Conservation (phyloP, 2,888 invertebrate genomes). For the Tenthredo scrophulariae region DNA sequence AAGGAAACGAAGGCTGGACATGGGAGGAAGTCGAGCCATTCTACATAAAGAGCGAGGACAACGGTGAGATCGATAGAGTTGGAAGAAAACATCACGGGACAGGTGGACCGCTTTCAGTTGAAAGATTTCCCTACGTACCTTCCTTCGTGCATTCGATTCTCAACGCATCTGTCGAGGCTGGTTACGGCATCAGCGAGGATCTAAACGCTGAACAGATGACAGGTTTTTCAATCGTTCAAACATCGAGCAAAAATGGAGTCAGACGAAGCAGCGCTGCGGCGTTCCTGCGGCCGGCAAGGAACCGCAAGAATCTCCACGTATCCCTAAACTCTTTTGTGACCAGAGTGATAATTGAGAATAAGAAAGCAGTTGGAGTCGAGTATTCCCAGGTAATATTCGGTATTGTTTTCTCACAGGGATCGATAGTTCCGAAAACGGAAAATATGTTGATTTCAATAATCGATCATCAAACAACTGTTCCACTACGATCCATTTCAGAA, state of each 20-base stretch:
- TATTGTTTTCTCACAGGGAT: neutral
- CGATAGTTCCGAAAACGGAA: neutral
- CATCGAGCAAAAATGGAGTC: slow-evolving; percentile 82
- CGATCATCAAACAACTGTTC: neutral
- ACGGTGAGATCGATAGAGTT: slow-evolving; percentile 81
- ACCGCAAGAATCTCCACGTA: slow-evolving; percentile 82
- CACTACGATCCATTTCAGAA: slow-evolving; percentile 60
- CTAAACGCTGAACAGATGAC: slow-evolving; percentile 83
- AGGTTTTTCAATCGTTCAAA: slow-evolving; percentile 84
- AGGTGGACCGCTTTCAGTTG: slow-evolving; percentile 83
- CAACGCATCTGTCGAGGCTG: slow-evolving; percentile 82
- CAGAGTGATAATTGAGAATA: slow-evolving; percentile 80
- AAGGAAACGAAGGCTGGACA: neutral
- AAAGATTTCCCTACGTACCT: slow-evolving; percentile 84
- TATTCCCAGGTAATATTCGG: slow-evolving; percentile 75
- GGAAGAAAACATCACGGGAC: slow-evolving; percentile 73
- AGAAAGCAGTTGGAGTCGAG: slow-evolving; percentile 81
- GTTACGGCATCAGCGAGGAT: slow-evolving; percentile 83
- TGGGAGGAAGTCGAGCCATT: neutral
- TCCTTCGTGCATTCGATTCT: slow-evolving; percentile 83
- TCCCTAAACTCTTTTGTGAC: slow-evolving; percentile 83
- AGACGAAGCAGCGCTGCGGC: slow-evolving; percentile 83
- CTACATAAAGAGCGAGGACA: slow-evolving; percentile 79
- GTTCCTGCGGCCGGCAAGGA: slow-evolving; percentile 81
- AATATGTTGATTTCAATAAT: neutral